Evolutionary conservation across 2,113 vertebrate genomes (phyloP).

Genomic region (Lontra canadensis): DNA sequence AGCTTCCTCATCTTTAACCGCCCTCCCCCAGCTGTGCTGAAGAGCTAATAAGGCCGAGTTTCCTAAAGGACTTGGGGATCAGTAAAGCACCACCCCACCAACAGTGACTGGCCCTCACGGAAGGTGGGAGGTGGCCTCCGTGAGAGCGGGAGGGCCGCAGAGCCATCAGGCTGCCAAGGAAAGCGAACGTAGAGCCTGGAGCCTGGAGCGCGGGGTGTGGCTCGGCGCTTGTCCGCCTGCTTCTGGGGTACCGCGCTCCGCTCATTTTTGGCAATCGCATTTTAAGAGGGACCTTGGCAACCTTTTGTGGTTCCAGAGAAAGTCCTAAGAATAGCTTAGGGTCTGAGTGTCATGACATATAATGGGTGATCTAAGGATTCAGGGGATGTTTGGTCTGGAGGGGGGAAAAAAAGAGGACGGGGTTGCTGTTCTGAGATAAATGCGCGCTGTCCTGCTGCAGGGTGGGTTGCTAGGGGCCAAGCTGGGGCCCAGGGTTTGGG

Average conservation of each 20-base stretch:
- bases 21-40: background rate
- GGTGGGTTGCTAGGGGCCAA: background rate
- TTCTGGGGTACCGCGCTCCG: background rate
- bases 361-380: slow-evolving; percentile 41
- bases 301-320: background rate
- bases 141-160: background rate
- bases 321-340: background rate
- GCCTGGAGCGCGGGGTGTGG: background rate
- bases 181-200: background rate
- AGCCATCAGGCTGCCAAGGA: background rate
- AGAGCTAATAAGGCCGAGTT: background rate
- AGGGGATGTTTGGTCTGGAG: slow-evolving; percentile 48
- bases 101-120: background rate
- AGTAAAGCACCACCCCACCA: background rate
- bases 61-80: background rate
- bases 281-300: slow-evolving; percentile 16
- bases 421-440: slow-evolving; percentile 5
- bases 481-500: background rate
- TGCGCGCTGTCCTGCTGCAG: background rate
- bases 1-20: background rate
- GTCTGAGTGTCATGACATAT: background rate
- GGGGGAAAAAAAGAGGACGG: background rate
- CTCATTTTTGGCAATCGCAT: background rate
- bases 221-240: background rate
- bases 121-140: background rate